phyloP scores from a whole-genome alignment of 2,888 invertebrate genomes.

The Eilema caniola region DNA sequence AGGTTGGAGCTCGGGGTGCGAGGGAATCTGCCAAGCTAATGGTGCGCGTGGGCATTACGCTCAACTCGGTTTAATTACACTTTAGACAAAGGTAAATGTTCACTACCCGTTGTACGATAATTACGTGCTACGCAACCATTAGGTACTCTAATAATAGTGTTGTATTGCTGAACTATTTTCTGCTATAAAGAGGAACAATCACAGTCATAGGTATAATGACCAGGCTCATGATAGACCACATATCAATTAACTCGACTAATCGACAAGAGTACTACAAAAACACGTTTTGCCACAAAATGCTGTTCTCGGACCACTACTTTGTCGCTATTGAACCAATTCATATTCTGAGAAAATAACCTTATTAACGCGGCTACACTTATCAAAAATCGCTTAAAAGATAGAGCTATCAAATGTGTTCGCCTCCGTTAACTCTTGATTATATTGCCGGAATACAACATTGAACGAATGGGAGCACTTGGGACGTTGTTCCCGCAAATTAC shows the following conservation, averaged over 20 bases:
- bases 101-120: slow-evolving; percentile 38
- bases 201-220: slow-evolving; percentile 13
- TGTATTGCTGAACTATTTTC: slow-evolving; percentile 34
- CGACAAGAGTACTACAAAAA: slow-evolving; percentile 28
- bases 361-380: slow-evolving; percentile 52
- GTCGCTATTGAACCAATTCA: slow-evolving; percentile 37
- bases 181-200: slow-evolving; percentile 28
- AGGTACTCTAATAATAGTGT: slow-evolving; percentile 20
- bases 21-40: slow-evolving; percentile 62
- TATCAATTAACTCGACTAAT: slow-evolving; percentile 33
- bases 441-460: slow-evolving; percentile 69
- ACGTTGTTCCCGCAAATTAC: slow-evolving; percentile 76
- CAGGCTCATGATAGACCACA: slow-evolving; percentile 10
- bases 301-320: slow-evolving; percentile 33
- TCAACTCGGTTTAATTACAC: slow-evolving; percentile 65
- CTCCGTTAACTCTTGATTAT: slow-evolving; percentile 66
- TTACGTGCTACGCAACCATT: slow-evolving; percentile 17
- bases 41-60: slow-evolving; percentile 77
- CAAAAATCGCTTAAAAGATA: slow-evolving; percentile 57
- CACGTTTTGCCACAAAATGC: slow-evolving; percentile 43
- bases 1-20: slow-evolving; percentile 39
- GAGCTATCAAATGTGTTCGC: slow-evolving; percentile 62
- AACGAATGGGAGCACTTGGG: slow-evolving; percentile 69
- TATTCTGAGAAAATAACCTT: slow-evolving; percentile 46
- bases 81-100: slow-evolving; percentile 62